Percentiles rank a stretch among this genome's conserved stretches.
These are phyloP conservation scores for Andrena minutula DNA, from an alignment of 2,888 invertebrate species.

Conservation along the genomic window DNA sequence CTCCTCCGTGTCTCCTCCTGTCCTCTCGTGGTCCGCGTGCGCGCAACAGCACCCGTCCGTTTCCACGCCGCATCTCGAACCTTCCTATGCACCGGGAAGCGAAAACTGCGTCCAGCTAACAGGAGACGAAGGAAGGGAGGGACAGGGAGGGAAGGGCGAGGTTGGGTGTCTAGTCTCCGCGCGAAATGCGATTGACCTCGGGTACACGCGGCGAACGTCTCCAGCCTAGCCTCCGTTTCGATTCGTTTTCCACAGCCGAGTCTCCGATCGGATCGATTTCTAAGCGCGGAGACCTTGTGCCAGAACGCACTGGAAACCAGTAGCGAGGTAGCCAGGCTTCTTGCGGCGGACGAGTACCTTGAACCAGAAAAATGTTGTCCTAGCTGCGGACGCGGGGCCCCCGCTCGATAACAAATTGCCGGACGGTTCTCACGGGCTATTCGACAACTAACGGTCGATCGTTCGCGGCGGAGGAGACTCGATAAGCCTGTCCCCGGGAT, in stretches of 20 bases:
- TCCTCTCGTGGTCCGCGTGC: conserved; percentile 30
- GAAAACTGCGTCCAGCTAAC: conserved; percentile 68
- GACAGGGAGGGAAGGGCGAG: conserved; percentile 11
- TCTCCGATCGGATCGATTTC: not conserved
- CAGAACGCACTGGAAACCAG: not conserved
- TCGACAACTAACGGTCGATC: conserved; percentile 32
- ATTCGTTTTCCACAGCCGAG: not conserved
- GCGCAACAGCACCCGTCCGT: conserved; percentile 52
- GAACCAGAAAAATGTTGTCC: conserved; percentile 21
- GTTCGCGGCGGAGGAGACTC: not conserved
- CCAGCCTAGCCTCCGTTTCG: conserved; percentile 2
- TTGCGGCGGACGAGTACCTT: conserved; percentile 3
- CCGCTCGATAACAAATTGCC: not conserved
- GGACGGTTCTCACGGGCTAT: conserved; percentile 14
- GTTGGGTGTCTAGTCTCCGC: conserved; percentile 20
- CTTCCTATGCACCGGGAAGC: conserved; percentile 73
- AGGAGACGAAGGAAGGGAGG: conserved; percentile 18
- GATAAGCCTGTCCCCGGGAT: conserved; percentile 21
- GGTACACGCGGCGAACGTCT: conserved; percentile 28
- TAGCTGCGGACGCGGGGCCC: not conserved
- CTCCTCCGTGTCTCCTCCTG: not conserved
- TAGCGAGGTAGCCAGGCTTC: too few relatives aligned
- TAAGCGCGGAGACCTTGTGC: conserved; percentile 11
- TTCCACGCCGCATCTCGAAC: conserved; percentile 52
- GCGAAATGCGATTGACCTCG: conserved; percentile 57